Percentiles rank a stretch among this genome's conserved stretches.
Conservation (phyloP, 2,797 vertebrate species). For the Coendou prehensilis region DNA sequence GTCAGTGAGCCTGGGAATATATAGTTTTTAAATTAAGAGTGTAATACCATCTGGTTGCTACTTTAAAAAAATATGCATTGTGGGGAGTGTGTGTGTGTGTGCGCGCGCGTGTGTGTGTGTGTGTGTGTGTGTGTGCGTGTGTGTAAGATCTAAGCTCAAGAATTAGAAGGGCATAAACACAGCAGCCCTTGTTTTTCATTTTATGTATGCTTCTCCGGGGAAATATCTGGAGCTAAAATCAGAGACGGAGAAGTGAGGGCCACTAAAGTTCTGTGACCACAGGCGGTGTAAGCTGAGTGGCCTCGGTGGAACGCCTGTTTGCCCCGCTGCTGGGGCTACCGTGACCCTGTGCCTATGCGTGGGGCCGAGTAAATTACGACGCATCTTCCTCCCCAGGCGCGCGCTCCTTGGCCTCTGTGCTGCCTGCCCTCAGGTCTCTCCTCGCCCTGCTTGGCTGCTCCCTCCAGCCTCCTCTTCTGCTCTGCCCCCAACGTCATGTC, state of each 20-base stretch:
- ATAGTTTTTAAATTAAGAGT: neutral
- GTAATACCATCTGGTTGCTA: neutral
- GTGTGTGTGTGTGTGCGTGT: too few relatives aligned
- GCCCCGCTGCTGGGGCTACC: neutral
- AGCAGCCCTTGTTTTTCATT: neutral
- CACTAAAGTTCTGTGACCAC: neutral
- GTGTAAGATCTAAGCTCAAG: neutral
- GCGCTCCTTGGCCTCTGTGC: too few relatives aligned
- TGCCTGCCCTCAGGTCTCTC: accelerated
- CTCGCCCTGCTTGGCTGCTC: neutral
- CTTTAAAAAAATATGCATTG: neutral
- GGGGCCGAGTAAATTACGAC: neutral
- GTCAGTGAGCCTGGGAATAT: neutral
- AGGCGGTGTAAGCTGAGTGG: neutral
- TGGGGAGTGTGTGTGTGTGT: too few relatives aligned
- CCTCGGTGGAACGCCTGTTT: neutral
- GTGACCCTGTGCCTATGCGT: neutral
- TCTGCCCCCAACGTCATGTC: neutral
- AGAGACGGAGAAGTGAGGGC: neutral
- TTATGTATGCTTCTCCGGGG: neutral
- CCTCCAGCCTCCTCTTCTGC: neutral
- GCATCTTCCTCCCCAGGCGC: too few relatives aligned
- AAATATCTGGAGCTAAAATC: neutral
- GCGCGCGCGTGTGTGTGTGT: too few relatives aligned
- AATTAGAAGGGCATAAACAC: neutral